Base-by-base conservation (phyloP, 2,113 vertebrate genomes). In the Seriola aureovittata region DNA sequence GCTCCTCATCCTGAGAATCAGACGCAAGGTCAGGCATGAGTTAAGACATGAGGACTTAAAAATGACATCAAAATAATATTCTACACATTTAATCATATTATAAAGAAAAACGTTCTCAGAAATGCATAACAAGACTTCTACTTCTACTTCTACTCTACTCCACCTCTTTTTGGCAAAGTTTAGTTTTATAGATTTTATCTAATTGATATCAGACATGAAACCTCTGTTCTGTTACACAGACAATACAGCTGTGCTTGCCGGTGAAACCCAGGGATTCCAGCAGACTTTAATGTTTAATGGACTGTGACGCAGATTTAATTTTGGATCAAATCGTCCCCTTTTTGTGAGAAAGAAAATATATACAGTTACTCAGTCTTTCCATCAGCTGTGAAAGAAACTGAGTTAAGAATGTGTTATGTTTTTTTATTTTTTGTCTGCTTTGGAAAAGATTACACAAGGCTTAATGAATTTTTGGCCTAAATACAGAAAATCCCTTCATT, bases 1-100 rank as follows among this genome's bases (percentile, higher is more conserved):
- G 59, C 36, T 96, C 95, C 85, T 95, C 95, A 90, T 96, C 94
- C 94, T 95, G 81, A 64, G 57, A 38, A 82, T 70, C 23, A 82
- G 32, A 68, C 54, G 4, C 5, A 59, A 17, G 32, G 14, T 69
- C 8, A 73, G 23, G 19, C 38, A 21, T 78, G 8, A 42, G 38
- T 55, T 42, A 36, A 25, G 46, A 29, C 4, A 60, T 0, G 3
- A 50, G 7, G 3, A 42, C 23, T 44, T 54, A 21, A 34, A 11
- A 25, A 75, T 38, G 34, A 57, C n/a, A 71, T 76, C 11, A 34
- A 1, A 44, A 52, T 75, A 48, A 48, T 32, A 42, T 21, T 57
- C 2, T 5, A 63, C 1, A 62, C 32, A 55, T 71, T 21, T 14
- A 16, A 54, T 62, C 8, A 32, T 40, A 59, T 14, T 36, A 16